phyloP scores from a whole-genome alignment of 2,888 invertebrate species.

The Aphrophora alni region DNA sequence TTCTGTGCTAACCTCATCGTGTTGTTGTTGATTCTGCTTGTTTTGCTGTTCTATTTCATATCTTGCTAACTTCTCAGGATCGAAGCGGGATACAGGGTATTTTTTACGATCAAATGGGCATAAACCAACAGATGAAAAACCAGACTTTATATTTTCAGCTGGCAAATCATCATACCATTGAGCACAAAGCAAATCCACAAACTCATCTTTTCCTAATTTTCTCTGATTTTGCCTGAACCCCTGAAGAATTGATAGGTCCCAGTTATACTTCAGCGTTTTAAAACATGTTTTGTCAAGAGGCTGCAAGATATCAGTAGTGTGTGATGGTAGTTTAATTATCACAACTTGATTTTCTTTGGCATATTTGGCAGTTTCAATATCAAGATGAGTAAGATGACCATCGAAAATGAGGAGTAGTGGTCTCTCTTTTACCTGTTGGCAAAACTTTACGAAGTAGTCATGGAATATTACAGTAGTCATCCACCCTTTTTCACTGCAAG shows the following conservation, averaged over 20 bases:
- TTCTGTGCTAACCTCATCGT: no score
- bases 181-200: no score
- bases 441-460: slow-evolving; percentile 49
- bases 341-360: slow-evolving; percentile 46
- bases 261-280: background rate
- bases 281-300: slow-evolving; percentile 35
- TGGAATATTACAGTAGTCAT: slow-evolving; percentile 53
- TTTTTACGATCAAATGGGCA: background rate
- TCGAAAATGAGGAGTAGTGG: slow-evolving; percentile 53
- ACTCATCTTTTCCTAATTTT: no score
- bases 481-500: slow-evolving; percentile 53
- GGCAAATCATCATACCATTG: no score
- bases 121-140: background rate
- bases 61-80: slow-evolving; percentile 22
- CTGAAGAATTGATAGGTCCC: no score
- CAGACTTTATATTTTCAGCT: background rate
- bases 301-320: slow-evolving; percentile 42
- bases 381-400: slow-evolving; percentile 52
- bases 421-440: slow-evolving; percentile 45
- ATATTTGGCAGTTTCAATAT: slow-evolving; percentile 49
- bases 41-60: background rate
- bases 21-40: no score
- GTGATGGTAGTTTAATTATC: slow-evolving; percentile 54
- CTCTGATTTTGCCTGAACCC: no score
- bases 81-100: slow-evolving; percentile 7